Percentiles rank a stretch among this genome's conserved stretches.
phyloP scores from a whole-genome alignment of 2,888 invertebrate species.

The Crematogaster levior region DNA sequence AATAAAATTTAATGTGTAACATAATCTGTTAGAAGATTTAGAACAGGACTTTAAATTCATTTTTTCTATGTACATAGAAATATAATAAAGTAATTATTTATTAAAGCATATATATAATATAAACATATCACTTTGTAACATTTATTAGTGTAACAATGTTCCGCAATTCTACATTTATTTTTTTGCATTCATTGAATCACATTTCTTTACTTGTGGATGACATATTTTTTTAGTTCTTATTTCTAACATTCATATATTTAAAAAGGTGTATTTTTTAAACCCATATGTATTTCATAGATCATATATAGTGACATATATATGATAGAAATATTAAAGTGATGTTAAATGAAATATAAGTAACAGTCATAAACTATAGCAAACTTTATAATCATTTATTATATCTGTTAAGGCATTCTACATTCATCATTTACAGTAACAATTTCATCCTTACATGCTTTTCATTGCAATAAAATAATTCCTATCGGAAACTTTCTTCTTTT shows the following conservation, averaged over 20 bases:
- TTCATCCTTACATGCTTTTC: neutral
- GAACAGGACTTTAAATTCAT: conserved; percentile 42
- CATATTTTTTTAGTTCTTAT: neutral
- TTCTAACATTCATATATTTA: conserved; percentile 18
- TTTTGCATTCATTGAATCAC: conserved; percentile 6
- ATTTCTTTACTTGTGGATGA: conserved; percentile 18
- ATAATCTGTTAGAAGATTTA: conserved; percentile 22
- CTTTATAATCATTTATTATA: conserved; percentile 44
- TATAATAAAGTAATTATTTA: conserved; percentile 71
- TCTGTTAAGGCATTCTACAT: conserved; percentile 46
- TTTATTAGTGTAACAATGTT: conserved; percentile 49
- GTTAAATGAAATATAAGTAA: conserved; percentile 22
- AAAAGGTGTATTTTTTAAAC: conserved; percentile 10
- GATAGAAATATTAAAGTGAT: conserved; percentile 14
- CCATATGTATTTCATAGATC: conserved; percentile 1
- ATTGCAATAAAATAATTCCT: conserved; percentile 42
- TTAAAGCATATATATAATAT: conserved; percentile 69
- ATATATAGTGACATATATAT: conserved; percentile 5
- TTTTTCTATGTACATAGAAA: conserved; percentile 66
- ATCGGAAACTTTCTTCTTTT: conserved; percentile 31
- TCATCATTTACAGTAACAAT: conserved; percentile 26
- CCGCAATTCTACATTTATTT: conserved; percentile 2
- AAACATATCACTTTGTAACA: conserved; percentile 62
- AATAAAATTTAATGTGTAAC: conserved; percentile 36
- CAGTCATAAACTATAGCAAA: conserved; percentile 30